Percentiles rank a stretch among this genome's conserved stretches.
These are phyloP conservation scores for Thecocarcelia acutangulata DNA, from an alignment of 2,888 invertebrate genomes.

Conservation along the genomic window DNA sequence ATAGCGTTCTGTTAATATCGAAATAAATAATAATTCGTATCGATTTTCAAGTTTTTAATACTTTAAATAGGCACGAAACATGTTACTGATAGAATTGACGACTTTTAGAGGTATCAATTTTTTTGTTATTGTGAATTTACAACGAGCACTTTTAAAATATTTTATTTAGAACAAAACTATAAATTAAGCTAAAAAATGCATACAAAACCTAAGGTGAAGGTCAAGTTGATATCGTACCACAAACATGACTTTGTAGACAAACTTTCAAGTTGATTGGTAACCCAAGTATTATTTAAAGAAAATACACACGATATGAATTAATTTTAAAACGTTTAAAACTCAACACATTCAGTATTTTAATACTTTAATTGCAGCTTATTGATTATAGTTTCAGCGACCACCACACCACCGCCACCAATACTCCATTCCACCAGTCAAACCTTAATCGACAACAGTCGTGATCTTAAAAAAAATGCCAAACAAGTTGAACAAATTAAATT, in stretches of 20 bases:
- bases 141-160: slow-evolving; percentile 7
- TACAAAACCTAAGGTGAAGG: slow-evolving; percentile 40
- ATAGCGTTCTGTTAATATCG: no score
- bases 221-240: neutral
- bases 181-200: neutral
- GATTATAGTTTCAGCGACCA: slow-evolving; percentile 2
- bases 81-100: no score
- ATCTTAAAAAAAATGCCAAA: slow-evolving; percentile 35
- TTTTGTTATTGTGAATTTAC: neutral
- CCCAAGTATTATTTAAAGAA: neutral
- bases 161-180: neutral
- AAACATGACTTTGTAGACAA: slow-evolving; percentile 32
- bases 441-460: slow-evolving; percentile 22
- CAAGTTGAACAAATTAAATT: slow-evolving; percentile 28
- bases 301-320: neutral
- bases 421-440: slow-evolving; percentile 27
- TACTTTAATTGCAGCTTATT: slow-evolving; percentile 30
- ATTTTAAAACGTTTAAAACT: slow-evolving; percentile 5
- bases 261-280: slow-evolving; percentile 28
- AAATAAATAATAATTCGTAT: no score
- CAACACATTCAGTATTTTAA: slow-evolving; percentile 15
- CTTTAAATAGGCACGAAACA: no score
- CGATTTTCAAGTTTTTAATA: no score
- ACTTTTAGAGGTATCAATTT: no score
- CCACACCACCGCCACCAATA: slow-evolving; percentile 7